Evolutionary conservation across 2,797 vertebrate genomes (phyloP), one percentile per base, ranked within the genome.

Genomic region (Diplodus sargus): DNA sequence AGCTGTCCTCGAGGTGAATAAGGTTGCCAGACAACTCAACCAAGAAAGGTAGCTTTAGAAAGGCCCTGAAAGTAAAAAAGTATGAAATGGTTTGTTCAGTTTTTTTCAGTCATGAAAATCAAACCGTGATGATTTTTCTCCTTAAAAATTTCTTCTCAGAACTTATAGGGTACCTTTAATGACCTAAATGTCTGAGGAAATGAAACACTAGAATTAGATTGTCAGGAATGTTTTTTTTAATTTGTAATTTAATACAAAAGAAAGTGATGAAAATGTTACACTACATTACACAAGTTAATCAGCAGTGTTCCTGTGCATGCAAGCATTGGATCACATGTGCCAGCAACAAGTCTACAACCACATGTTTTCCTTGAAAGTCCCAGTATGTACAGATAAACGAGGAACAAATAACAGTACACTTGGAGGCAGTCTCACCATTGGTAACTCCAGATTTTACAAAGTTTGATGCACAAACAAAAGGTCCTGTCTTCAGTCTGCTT

Each of bases 171-270:
- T 34, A 34, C 34, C 34, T 34, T 8, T 34, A 34, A 34, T 2
- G 4, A 34, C 8, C 1, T 15, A 23, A 58, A 43, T 43, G 17
- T 14, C 5, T 42, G 13, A 70, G 7, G 7, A 82, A 86, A 75
- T 54, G 1, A 64, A 63, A 71, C 25, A 74, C 48, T 45, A 2
- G 0, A 73, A 67, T 64, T 14, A 34, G 39, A 60, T 62, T 74
- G 76, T 79, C 16, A 48, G 52, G 53, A 71, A 73, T 85, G 56
- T 74, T 78, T 68, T 86, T 25, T 28, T 85, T 34, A 83, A 70
- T 91, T 68, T 88, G 84, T 72, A 85, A 81, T 84, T 89, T 90
- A 73, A 84, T 92, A 93, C 86, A 93, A 93, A 93, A 92, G 14
- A 83, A 89, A 76, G 63, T 78, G 70, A 85, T 81, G 56, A 86